A percentile compares a stretch with the other conserved stretches of the same genome.
phyloP scores from a whole-genome alignment of 2,888 invertebrate genomes.

The Agriopis leucophaearia region DNA sequence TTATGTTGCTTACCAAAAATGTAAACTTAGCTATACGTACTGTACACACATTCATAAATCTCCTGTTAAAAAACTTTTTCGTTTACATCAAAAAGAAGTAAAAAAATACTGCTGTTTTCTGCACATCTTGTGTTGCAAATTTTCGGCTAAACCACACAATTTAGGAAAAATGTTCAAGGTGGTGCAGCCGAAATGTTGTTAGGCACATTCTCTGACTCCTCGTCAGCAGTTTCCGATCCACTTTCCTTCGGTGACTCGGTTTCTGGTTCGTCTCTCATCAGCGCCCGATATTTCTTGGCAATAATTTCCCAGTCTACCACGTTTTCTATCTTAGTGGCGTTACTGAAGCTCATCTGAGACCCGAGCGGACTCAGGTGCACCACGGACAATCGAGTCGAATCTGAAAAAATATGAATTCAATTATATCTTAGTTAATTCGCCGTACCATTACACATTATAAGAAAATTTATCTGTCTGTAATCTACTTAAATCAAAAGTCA shows the following conservation, averaged over 20 bases:
- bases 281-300: constrained; percentile 94
- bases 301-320: constrained; percentile 97
- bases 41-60: constrained; percentile 13
- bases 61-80: constrained; percentile 17
- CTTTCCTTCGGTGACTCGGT: constrained; percentile 70
- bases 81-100: constrained; percentile 20
- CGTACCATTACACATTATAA: no score
- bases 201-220: constrained; percentile 75
- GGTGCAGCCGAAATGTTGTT: constrained; percentile 76
- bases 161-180: constrained; percentile 61
- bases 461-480: no score
- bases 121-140: not conserved
- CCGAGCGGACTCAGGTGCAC: constrained; percentile 94
- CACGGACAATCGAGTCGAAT: constrained; percentile 92
- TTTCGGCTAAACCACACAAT: constrained; percentile 2
- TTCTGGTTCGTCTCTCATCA: constrained; percentile 84
- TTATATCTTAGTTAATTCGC: no score
- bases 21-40: constrained; percentile 5
- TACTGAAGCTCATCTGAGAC: constrained; percentile 93
- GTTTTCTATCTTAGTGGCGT: constrained; percentile 93
- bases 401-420: constrained; percentile 64
- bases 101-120: constrained; percentile 20
- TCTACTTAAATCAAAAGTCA: no score
- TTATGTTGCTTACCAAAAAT: constrained; percentile 13
- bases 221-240: constrained; percentile 76